Evolutionary conservation across 2,888 invertebrate species (phyloP).

Genomic region (Panzeria rudis): DNA sequence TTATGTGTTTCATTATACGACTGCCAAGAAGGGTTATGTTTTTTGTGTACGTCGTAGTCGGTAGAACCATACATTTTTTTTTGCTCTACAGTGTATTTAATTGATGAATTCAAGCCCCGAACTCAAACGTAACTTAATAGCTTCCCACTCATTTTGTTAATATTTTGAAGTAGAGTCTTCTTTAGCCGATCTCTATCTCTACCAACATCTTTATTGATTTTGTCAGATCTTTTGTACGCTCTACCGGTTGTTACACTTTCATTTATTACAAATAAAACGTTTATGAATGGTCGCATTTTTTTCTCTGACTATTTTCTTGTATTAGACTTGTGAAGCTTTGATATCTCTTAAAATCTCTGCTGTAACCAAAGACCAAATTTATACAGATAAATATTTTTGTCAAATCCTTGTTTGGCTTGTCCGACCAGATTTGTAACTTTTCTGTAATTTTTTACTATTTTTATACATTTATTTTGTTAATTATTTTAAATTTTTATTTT

Average conservation of each 20-base stretch:
- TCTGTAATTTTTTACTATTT: constrained; percentile 15
- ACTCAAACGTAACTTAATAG: too few species aligned
- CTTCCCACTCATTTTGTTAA: too few species aligned
- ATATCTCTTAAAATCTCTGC: background rate
- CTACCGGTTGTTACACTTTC: constrained; percentile 57
- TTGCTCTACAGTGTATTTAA: too few species aligned
- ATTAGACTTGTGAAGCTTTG: background rate
- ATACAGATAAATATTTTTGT: constrained; percentile 10
- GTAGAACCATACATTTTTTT: too few species aligned
- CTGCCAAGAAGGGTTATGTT: too few species aligned
- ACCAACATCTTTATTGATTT: constrained; percentile 12
- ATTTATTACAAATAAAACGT: constrained; percentile 32
- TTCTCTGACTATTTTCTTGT: too few species aligned
- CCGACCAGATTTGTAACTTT: constrained; percentile 38
- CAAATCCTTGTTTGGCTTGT: constrained; percentile 66
- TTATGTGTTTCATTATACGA: too few species aligned
- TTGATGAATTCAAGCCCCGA: too few species aligned
- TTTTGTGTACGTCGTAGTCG: too few species aligned
- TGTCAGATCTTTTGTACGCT: background rate
- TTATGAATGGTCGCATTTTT: constrained; percentile 11
- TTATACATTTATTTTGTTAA: constrained; percentile 20
- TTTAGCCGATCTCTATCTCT: background rate
- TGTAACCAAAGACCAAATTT: constrained; percentile 37
- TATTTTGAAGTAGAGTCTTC: background rate
- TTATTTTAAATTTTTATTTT: constrained; percentile 51